Percentiles rank a stretch among this genome's conserved stretches.
These are phyloP conservation scores for Drosophila quinaria DNA, from an alignment of 2,888 invertebrate species.

Conservation along the genomic window DNA sequence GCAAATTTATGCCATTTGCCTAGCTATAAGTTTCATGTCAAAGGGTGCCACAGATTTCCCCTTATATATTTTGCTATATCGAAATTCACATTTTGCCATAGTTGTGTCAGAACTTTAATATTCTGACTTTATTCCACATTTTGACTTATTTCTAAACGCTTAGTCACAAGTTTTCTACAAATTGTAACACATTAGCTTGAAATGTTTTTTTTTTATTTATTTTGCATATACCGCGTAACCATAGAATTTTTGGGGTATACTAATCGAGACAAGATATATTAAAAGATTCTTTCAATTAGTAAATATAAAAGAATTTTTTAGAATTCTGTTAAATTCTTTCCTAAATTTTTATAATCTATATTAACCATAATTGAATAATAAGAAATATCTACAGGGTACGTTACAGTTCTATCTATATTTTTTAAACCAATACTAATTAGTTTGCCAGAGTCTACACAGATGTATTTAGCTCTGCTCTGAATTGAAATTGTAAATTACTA, in stretches of 20 bases:
- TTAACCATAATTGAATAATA: background rate
- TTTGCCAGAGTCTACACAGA: constrained; percentile 29
- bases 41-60: constrained; percentile 13
- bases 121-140: constrained; percentile 24
- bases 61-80: constrained; percentile 3
- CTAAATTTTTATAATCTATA: background rate
- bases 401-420: background rate
- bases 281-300: background rate
- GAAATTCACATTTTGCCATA: constrained; percentile 13
- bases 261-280: background rate
- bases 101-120: constrained; percentile 8
- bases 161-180: constrained; percentile 35
- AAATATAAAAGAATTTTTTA: background rate
- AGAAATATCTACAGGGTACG: background rate
- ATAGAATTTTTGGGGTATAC: background rate
- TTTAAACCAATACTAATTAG: constrained; percentile 49
- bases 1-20: constrained; percentile 63
- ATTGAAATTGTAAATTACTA: constrained; percentile 49
- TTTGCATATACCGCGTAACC: constrained; percentile 9
- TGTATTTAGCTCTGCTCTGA: constrained; percentile 36
- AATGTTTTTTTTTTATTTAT: constrained; percentile 25
- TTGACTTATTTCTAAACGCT: constrained; percentile 1
- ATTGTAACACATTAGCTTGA: constrained; percentile 61
- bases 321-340: background rate
- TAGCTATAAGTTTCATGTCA: constrained; percentile 30